These are phyloP conservation scores for Gymnocheta viridis DNA, from an alignment of 2,888 invertebrate species.

Conservation along the genomic window DNA sequence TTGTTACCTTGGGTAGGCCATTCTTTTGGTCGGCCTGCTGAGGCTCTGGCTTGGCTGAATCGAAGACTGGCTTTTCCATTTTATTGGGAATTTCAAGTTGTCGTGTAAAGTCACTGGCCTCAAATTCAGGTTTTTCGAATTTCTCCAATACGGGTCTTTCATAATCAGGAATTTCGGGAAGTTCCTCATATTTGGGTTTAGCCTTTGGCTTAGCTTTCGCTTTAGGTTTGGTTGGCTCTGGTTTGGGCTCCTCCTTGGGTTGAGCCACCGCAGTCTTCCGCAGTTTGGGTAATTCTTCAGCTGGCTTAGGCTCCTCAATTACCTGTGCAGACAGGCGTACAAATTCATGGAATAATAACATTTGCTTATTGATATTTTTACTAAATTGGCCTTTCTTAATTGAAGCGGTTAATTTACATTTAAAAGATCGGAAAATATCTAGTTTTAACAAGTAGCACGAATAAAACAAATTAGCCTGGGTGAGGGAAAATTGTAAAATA, in stretches of 20 bases:
- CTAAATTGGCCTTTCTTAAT: not conserved
- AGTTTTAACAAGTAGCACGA: too few species aligned
- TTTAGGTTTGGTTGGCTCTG: constrained; percentile 77
- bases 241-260: constrained; percentile 78
- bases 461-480: too few species aligned
- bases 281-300: constrained; percentile 80
- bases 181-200: constrained; percentile 84
- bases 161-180: constrained; percentile 88
- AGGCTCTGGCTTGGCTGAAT: constrained; percentile 73
- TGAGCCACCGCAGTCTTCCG: constrained; percentile 77
- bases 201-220: constrained; percentile 76
- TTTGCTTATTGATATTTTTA: not conserved
- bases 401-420: not conserved
- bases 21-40: constrained; percentile 76
- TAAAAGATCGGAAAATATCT: too few species aligned
- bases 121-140: constrained; percentile 85
- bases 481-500: too few species aligned
- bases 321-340: constrained; percentile 71
- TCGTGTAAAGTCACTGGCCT: constrained; percentile 81
- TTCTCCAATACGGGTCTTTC: constrained; percentile 89
- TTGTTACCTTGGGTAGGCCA: constrained; percentile 78
- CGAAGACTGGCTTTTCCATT: constrained; percentile 78
- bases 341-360: not conserved
- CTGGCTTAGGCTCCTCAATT: constrained; percentile 76
- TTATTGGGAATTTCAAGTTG: constrained; percentile 79